phyloP scores from a whole-genome alignment of 53 echinoderm and acorn worm species.

The Echinometra lucunter region DNA sequence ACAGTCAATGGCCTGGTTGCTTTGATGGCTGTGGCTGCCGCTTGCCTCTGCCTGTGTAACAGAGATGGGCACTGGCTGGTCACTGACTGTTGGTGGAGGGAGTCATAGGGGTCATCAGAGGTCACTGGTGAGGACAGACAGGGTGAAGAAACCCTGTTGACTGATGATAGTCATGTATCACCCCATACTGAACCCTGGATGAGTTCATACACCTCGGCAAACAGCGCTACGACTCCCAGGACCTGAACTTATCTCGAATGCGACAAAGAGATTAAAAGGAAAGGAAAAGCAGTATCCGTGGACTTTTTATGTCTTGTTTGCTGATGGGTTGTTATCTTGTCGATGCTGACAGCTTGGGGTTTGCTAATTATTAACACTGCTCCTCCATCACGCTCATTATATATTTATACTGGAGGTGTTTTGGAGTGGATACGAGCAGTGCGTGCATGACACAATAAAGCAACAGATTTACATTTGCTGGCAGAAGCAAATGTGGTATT shows the following conservation, averaged over 20 bases:
- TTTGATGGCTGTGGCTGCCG: slow-evolving; percentile 8
- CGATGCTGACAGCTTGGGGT: neutral
- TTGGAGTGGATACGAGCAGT: neutral
- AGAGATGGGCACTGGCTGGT: slow-evolving; percentile 55
- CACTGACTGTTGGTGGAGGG: slow-evolving; percentile 58
- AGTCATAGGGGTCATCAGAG: slow-evolving; percentile 54
- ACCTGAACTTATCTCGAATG: slow-evolving; percentile 4
- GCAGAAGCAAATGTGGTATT: neutral
- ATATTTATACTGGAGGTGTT: neutral
- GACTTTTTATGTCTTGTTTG: slow-evolving; percentile 40
- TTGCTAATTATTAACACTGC: slow-evolving; percentile 36
- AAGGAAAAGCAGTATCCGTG: neutral
- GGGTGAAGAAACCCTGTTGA: slow-evolving; percentile 73
- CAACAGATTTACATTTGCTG: neutral
- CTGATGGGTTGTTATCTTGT: slow-evolving; percentile 43
- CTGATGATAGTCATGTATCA: slow-evolving; percentile 50
- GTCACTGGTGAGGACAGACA: slow-evolving; percentile 59
- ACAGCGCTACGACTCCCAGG: slow-evolving; percentile 19
- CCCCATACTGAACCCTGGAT: slow-evolving; percentile 44
- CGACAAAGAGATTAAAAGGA: slow-evolving; percentile 29
- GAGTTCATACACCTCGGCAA: slow-evolving; percentile 63
- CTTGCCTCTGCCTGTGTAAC: neutral
- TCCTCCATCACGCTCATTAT: slow-evolving; percentile 28
- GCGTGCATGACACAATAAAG: neutral
- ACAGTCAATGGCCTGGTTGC: slow-evolving; percentile 66